Conservation (phyloP, 23 tunicate species). For the Clavelina lepadiformis region DNA sequence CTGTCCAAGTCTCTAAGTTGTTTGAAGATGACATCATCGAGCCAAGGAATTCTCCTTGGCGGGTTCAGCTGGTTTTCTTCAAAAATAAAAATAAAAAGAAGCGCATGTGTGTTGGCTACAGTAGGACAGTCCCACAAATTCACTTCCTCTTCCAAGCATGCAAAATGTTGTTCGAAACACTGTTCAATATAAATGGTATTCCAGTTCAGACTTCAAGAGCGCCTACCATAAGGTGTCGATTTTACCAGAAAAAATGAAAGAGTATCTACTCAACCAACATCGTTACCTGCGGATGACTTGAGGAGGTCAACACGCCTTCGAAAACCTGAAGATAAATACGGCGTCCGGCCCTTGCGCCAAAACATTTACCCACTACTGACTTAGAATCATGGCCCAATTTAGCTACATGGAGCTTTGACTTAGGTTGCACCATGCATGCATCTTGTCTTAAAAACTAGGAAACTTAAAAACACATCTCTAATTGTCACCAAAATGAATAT, state of each 20-base stretch:
- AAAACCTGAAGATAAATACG: no score
- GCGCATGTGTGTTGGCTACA: constrained; percentile 17
- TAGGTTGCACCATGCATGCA: no score
- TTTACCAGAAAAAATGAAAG: background rate
- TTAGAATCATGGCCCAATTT: no score
- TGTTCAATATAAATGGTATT: constrained; percentile 11
- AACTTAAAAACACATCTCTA: no score
- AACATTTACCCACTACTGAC: no score
- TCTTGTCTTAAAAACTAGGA: no score
- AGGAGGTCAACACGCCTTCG: no score
- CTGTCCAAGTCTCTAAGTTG: constrained; percentile 9
- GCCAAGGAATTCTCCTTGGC: constrained; percentile 34
- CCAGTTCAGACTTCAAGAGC: constrained; percentile 8
- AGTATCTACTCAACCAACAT: no score
- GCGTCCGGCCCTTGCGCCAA: no score
- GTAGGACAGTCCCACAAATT: constrained; percentile 14
- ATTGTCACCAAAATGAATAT: no score
- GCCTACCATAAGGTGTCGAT: constrained; percentile 27
- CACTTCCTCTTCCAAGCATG: constrained; percentile 21
- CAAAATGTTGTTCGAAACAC: background rate
- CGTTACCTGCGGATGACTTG: no score
- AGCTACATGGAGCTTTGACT: no score
- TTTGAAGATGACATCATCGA: constrained; percentile 18
- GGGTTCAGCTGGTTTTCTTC: constrained; percentile 19
- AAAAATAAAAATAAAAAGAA: constrained; percentile 11